phyloP scores from a whole-genome alignment of 2,888 invertebrate species.

The Caenorhabditis sulstoni region DNA sequence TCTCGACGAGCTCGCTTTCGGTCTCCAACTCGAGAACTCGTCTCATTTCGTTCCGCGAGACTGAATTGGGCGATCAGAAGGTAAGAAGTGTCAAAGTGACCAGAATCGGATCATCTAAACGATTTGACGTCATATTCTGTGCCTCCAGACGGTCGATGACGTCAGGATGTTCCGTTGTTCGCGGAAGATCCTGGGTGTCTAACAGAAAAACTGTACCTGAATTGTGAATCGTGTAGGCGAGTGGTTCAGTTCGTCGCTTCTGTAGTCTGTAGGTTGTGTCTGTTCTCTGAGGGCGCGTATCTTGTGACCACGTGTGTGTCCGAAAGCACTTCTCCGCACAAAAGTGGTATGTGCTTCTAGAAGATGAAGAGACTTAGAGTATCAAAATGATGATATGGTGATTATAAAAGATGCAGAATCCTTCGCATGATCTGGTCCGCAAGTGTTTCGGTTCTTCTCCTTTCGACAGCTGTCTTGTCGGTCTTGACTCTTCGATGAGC shows the following conservation, averaged over 20 bases:
- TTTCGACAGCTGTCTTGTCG: conserved; percentile 10
- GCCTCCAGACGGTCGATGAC: neutral
- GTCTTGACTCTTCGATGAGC: neutral
- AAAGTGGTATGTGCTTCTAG: conserved; percentile 20
- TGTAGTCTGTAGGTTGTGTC: conserved; percentile 42
- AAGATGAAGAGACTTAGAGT: conserved; percentile 2
- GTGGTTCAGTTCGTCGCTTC: neutral
- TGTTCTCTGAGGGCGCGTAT: conserved; percentile 17
- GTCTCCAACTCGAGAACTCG: conserved; percentile 25
- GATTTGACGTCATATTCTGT: neutral
- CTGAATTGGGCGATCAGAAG: conserved; percentile 27
- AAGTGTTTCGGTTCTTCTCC: neutral
- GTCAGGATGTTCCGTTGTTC: no score
- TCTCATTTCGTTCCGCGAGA: conserved; percentile 45
- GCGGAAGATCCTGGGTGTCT: no score
- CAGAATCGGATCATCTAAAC: conserved; percentile 2
- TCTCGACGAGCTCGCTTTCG: conserved; percentile 45
- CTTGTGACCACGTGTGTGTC: conserved; percentile 35
- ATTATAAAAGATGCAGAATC: conserved; percentile 43
- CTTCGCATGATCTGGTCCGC: conserved; percentile 1
- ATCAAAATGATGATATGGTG: conserved; percentile 13
- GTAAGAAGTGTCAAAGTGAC: neutral
- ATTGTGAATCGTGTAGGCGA: neutral
- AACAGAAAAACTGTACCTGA: neutral
- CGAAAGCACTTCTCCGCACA: conserved; percentile 1